phyloP scores from a whole-genome alignment of 1,140 invertebrate genomes.

The Trypoxylus dichotomus region DNA sequence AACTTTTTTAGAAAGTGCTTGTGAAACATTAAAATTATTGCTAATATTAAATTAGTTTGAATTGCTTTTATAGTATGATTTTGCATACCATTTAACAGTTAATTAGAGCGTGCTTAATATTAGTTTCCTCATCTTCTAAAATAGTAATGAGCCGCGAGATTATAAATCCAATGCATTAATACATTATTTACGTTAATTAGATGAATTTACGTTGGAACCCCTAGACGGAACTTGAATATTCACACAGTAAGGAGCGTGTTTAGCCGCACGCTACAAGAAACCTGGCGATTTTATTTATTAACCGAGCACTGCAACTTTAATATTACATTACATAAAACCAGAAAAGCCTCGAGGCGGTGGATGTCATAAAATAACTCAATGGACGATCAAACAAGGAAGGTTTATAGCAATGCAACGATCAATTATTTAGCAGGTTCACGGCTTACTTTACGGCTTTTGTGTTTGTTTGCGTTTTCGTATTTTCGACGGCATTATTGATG shows the following conservation, averaged over 20 bases:
- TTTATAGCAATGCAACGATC: background rate
- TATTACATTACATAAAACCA: background rate
- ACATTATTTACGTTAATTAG: too few species aligned
- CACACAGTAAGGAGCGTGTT: background rate
- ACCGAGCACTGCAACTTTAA: background rate
- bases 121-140: too few species aligned
- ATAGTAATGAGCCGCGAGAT: too few species aligned
- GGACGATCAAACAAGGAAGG: slow-evolving; percentile 3
- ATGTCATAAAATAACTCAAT: slow-evolving; percentile 8
- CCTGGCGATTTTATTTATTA: background rate
- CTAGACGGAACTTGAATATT: background rate
- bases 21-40: too few species aligned
- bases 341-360: background rate
- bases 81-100: too few species aligned
- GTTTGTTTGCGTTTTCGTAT: slow-evolving; percentile 6
- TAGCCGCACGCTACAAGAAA: background rate
- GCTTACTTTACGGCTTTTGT: background rate
- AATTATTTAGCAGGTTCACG: slow-evolving; percentile 1
- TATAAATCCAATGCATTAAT: too few species aligned
- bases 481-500: slow-evolving; percentile 8
- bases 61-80: too few species aligned
- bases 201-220: too few species aligned
- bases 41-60: too few species aligned
- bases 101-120: too few species aligned
- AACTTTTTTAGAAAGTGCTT: too few species aligned